Percentiles rank a stretch among this genome's conserved stretches.
Evolutionary conservation across 2,113 vertebrate genomes (phyloP).

Genomic region (Serilophus lunatus): DNA sequence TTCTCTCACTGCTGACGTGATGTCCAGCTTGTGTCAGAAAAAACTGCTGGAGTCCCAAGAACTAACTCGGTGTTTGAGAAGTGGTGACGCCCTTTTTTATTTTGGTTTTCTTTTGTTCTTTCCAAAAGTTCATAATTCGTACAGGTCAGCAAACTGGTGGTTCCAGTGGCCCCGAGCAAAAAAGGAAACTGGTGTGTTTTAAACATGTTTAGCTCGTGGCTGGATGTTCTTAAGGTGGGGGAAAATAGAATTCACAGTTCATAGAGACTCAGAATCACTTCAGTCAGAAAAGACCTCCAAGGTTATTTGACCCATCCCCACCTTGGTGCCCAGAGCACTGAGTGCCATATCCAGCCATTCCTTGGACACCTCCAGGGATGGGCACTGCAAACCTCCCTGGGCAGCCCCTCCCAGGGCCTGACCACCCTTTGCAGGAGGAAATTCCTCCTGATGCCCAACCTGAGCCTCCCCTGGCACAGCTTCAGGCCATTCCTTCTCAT

Average conservation of each 20-base stretch:
- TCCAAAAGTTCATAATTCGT: neutral
- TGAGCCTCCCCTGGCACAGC: neutral
- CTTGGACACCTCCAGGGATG: neutral
- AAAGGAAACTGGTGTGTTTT: neutral
- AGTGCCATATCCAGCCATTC: neutral
- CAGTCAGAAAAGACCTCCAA: neutral
- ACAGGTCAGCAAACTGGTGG: neutral
- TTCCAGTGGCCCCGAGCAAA: neutral
- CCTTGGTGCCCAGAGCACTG: neutral
- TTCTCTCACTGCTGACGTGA: accelerated
- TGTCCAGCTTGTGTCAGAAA: neutral
- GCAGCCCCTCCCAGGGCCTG: neutral
- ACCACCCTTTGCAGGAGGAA: neutral
- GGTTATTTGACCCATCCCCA: neutral
- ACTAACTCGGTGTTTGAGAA: neutral
- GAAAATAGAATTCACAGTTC: neutral
- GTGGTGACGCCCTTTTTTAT: accelerated
- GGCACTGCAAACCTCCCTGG: neutral
- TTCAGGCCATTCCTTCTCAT: neutral
- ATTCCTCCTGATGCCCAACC: neutral
- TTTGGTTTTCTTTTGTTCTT: neutral
- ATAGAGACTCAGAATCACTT: neutral
- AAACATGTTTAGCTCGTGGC: neutral
- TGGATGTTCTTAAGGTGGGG: neutral
- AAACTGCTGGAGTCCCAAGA: neutral